Evolutionary conservation across 1,140 invertebrate species (phyloP), one percentile per base, ranked within the genome.

Genomic region (Aricia agestis): DNA sequence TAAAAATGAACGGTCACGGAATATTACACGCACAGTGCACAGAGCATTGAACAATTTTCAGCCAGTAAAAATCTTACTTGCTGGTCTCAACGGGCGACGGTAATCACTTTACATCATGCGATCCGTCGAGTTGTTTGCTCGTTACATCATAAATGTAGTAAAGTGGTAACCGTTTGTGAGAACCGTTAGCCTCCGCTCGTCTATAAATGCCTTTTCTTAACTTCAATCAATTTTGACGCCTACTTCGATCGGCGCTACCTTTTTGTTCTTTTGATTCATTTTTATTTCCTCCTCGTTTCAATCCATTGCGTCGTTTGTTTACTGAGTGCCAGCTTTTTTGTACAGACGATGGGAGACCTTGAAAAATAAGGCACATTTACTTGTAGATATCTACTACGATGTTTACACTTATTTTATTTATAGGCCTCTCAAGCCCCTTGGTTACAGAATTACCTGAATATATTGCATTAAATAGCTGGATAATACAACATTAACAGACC

Each of bases 151-250:
- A 52, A 52, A 13, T 52, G 45, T 52, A 52, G 10, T 15, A 1
- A 52, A 36, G 36, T 36, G 45, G 11, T 13, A 52, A 52, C 45
- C 45, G 45, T 52, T 52, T 52, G 2, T 15, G 45, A 52, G 45
- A 5, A 52, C 13, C 45, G 45, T 15, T 52, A 52, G 11, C 13
- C 45, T 52, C 45, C 11, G 45, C 45, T 52, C 18, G 6, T 63
- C n/a, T 15, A 57, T 15, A 57, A 57, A 57, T 57, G 13, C 13
- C 19, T 59, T 19, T 19, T 15, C 45, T 59, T 4, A 19, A 59
- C n/a, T 63, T 19, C 19, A 63, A 63, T 63, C 59, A 19, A 63
- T 63, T 63, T 31, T 13, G 17, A 63, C 18, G 59, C 59, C 19
- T 63, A 63, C 59, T 17, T 63, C 59, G 17, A 19, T 25, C 25